Evolutionary conservation across 2,888 invertebrate genomes (phyloP), one percentile per base, ranked within the genome.

Genomic region (Ichneumon xanthorius): DNA sequence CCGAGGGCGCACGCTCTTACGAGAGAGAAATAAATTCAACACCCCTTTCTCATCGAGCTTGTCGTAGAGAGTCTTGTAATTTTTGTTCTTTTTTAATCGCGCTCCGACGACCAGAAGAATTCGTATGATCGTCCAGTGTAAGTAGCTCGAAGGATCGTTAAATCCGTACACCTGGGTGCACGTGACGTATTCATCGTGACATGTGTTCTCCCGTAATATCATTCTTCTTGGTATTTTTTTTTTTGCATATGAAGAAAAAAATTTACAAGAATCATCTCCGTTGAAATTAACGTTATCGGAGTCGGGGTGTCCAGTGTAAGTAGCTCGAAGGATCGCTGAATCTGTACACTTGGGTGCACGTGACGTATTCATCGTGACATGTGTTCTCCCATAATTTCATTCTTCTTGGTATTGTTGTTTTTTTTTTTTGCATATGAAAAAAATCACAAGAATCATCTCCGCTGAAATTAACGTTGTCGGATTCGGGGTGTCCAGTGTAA

Each of bases 61-160:
- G 40, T 67, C 55, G 22, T 37, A 63, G 63, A 79, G 33, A 76
- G 14, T 67, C 53, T 70, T 50, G 75, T 40, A 22, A 68, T 76
- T 63, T 65, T 76, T 78, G 37, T 83, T 76, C 30, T 75, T 33
- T 68, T 73, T 68, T 70, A 76, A 53, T 80, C 80, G 80, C 75
- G 84, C 53, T 26, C 76, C 70, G 80, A 83, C 79, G 83, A 65
- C 45, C 76, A 80, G 80, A 80, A 80, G 70, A 79, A 73, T 73
- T 79, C 73, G 68, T 83, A 78, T 83, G 78, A 75, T 83, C 73
- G 70, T 61, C 19, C 72, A 83, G 78, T 79, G 78, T 73, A 79
- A 83, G 78, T 78, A 82, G 48, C 58, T 78, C 40, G 48, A 63
- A 79, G 78, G 78, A 78, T 72, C 73, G 72, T 72, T 78, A 72